Evolutionary conservation across 2,888 invertebrate species (phyloP), one percentile per base, ranked within the genome.

Genomic region (Dryocosmus kuriphilus): DNA sequence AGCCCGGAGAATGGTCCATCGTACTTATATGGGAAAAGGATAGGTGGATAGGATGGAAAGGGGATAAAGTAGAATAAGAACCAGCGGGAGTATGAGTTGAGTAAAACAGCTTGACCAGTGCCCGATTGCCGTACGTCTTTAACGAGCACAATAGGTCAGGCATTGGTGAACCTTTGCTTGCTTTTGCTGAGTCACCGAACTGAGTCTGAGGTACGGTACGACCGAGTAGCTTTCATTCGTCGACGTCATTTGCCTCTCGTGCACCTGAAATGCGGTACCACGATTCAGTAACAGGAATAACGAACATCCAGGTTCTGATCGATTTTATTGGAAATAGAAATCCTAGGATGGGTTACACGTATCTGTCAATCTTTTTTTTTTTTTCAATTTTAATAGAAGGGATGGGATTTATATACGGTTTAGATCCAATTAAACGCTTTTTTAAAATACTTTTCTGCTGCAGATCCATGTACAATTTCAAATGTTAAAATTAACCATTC

Each of bases 111-210:
- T 61, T 75, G 51, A 63, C 30, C 62, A 63, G 8, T 55, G 55
- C 46, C n/a, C 75, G 41, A 41, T 41, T 41, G 16, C 14, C 75
- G 75, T 61, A 30, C 41, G 46, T 22, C 62, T 75, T 35, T 75
- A 75, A 65, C 63, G 62, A 51, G 62, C 63, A 75, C 75, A 75
- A 75, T 75, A 51, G 46, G 46, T 62, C 75, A 32, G 75, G 35
- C 63, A 75, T 75, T 75, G 63, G 46, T 71, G 71, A 51, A 71
- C 46, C 51, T 71, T 71, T 24, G 71, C 71, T 71, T 30, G 51
- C 46, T 71, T 71, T 71, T 24, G 71, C 71, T 71, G 71, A 51
- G 71, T 71, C 71, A 71, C 51, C 30, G 41, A 67, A 27, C 41
- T 41, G 22, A 71, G 71, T 71, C 46, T 51, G 16, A 71, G 51